phyloP scores from a whole-genome alignment of 2,113 vertebrate species.

The Neogobius melanostomus region DNA sequence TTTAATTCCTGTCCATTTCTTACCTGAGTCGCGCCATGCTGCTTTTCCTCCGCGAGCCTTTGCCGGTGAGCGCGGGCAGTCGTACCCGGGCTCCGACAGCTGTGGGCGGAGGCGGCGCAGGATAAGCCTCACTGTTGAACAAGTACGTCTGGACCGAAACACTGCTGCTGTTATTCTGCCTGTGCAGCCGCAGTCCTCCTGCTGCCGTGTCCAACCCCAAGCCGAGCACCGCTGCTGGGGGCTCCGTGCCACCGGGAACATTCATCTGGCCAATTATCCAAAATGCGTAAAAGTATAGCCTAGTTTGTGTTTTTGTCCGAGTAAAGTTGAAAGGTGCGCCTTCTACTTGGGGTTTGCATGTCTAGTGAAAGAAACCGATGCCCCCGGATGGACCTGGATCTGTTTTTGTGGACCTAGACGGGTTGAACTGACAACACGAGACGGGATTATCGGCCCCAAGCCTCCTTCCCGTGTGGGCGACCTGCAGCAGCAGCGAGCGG shows the following conservation, averaged over 20 bases:
- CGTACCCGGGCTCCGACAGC: constrained; percentile 33
- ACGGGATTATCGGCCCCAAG: constrained; percentile 8
- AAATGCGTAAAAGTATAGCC: background rate
- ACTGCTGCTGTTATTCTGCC: constrained; percentile 25
- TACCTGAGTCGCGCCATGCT: constrained; percentile 62
- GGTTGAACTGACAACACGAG: constrained; percentile 8
- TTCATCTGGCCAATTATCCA: constrained; percentile 43
- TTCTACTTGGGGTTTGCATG: background rate
- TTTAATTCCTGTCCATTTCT: background rate
- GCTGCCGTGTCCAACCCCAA: constrained; percentile 34
- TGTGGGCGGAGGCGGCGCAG: constrained; percentile 22
- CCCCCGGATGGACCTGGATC: constrained; percentile 3
- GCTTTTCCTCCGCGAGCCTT: constrained; percentile 34
- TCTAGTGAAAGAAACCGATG: background rate
- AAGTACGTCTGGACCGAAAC: constrained; percentile 38
- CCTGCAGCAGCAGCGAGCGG: constrained; percentile 29
- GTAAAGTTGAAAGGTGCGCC: background rate
- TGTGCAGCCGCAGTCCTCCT: constrained; percentile 28
- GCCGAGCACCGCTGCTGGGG: constrained; percentile 21
- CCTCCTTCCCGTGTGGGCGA: constrained; percentile 24
- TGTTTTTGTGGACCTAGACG: constrained; percentile 1
- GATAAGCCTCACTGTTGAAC: constrained; percentile 35
- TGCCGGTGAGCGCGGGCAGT: constrained; percentile 59
- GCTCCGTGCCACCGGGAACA: constrained; percentile 11
- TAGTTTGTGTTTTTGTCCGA: too few relatives aligned